These are phyloP conservation scores for Falco novaeseelandiae DNA, from an alignment of 2,797 vertebrate species.

Conservation along the genomic window DNA sequence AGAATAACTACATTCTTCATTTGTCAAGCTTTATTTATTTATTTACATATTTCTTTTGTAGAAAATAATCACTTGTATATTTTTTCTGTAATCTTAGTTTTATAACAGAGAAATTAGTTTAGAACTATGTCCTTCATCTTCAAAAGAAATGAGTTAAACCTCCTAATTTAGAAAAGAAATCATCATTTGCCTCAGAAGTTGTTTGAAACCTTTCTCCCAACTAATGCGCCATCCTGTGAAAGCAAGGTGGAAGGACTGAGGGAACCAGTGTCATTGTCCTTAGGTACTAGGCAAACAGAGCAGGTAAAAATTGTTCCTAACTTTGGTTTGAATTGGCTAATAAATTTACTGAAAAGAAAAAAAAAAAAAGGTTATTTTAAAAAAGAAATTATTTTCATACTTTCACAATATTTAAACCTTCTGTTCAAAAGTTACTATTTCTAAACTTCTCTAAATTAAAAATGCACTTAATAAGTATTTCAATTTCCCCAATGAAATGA, in stretches of 20 bases:
- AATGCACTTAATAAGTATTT: neutral
- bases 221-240: neutral
- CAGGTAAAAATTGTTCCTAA: neutral
- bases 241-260: neutral
- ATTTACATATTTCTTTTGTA: neutral
- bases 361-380: neutral
- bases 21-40: neutral
- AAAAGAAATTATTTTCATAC: neutral
- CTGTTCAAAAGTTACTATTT: neutral
- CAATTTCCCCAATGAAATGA: neutral
- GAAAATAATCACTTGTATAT: neutral
- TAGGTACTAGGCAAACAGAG: neutral
- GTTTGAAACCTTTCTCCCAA: neutral
- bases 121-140: neutral
- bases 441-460: neutral
- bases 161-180: neutral
- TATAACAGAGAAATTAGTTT: neutral
- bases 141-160: neutral
- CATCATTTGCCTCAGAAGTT: neutral
- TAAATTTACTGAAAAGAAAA: neutral
- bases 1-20: neutral
- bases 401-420: neutral
- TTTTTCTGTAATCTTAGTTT: neutral
- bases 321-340: neutral
- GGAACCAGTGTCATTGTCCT: neutral